These are phyloP conservation scores for Mycalesis mineus DNA, from an alignment of 2,888 invertebrate genomes.

Conservation along the genomic window DNA sequence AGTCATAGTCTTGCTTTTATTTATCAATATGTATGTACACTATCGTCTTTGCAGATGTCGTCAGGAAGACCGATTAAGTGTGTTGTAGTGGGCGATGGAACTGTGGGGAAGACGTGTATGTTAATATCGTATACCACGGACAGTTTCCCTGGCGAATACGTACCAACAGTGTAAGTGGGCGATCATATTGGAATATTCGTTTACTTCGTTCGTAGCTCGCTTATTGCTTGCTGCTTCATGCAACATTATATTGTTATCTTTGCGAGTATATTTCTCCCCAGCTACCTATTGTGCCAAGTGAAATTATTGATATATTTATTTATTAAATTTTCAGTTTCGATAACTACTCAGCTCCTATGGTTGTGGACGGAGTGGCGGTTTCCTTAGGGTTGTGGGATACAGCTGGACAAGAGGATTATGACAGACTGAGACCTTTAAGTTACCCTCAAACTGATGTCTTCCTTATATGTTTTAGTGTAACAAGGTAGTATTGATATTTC, in stretches of 20 bases:
- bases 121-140: slow-evolving; percentile 95
- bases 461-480: slow-evolving; percentile 99
- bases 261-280: background rate
- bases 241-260: background rate
- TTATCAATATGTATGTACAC: slow-evolving; percentile 38
- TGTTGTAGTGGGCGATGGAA: slow-evolving; percentile 95
- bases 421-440: slow-evolving; percentile 95
- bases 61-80: slow-evolving; percentile 95
- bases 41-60: slow-evolving; percentile 83
- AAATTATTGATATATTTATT: background rate
- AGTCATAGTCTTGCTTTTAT: slow-evolving; percentile 64
- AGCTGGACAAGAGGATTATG: slow-evolving; percentile 98
- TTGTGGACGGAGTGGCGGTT: slow-evolving; percentile 97
- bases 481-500: slow-evolving; percentile 66
- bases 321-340: slow-evolving; percentile 83
- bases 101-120: slow-evolving; percentile 96
- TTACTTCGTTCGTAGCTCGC: too few relatives aligned
- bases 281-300: background rate
- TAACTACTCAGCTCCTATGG: slow-evolving; percentile 99
- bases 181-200: slow-evolving; percentile 25
- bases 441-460: slow-evolving; percentile 99
- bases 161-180: slow-evolving; percentile 92
- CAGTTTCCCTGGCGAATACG: slow-evolving; percentile 96
- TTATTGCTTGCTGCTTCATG: background rate
- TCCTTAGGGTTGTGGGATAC: slow-evolving; percentile 99